Evolutionary conservation across 1,140 invertebrate species (phyloP).

Genomic region (Archivesica marissinica): DNA sequence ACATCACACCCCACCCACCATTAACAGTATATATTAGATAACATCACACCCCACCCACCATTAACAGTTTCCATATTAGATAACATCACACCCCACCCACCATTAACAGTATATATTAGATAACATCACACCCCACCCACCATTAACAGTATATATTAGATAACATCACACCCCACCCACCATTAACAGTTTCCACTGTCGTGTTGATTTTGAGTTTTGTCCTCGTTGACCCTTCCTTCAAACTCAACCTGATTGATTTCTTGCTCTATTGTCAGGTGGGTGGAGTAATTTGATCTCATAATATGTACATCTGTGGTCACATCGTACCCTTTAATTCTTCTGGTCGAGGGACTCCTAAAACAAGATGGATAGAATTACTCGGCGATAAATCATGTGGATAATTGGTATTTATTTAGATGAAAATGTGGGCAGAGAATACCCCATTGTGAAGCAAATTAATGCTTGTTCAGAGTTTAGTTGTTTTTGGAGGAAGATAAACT

Average conservation of each 20-base stretch:
- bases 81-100: no score
- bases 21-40: no score
- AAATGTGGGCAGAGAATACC: neutral
- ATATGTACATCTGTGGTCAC: neutral
- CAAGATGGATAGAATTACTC: slow-evolving; percentile 22
- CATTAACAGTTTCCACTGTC: no score
- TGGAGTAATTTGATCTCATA: slow-evolving; percentile 25
- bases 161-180: no score
- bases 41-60: no score
- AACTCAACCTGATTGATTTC: neutral
- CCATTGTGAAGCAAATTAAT: slow-evolving; percentile 5
- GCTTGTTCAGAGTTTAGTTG: neutral
- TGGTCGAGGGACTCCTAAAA: neutral
- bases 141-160: no score
- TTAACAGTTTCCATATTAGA: no score
- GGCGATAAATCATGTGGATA: neutral
- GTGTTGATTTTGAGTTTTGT: neutral
- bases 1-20: no score
- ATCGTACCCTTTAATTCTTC: slow-evolving; percentile 4
- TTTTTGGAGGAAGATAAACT: slow-evolving; percentile 5
- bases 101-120: no score
- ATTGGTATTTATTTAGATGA: slow-evolving; percentile 35
- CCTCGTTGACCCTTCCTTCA: neutral
- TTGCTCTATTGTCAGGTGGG: neutral
- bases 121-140: no score